phyloP scores from a whole-genome alignment of 2,113 vertebrate species.

The Heteronetta atricapilla region DNA sequence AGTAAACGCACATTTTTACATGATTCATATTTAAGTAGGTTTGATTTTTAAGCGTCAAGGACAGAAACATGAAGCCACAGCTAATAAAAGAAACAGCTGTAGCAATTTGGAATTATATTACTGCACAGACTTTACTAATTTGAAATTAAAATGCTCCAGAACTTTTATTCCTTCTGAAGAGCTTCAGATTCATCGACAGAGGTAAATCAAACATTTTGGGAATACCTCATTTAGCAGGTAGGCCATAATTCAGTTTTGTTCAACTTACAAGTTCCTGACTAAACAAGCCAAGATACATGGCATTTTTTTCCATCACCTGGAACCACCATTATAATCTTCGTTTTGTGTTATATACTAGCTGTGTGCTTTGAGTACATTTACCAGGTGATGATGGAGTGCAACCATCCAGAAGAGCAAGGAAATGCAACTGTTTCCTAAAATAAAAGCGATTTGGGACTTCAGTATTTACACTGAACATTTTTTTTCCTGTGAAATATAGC shows the following conservation, averaged over 20 bases:
- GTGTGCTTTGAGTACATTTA: background rate
- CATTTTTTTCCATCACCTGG: background rate
- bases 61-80: conserved; percentile 58
- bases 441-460: background rate
- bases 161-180: conserved; percentile 16
- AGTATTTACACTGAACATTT: background rate
- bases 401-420: background rate
- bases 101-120: conserved; percentile 8
- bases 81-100: conserved; percentile 55
- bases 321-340: background rate
- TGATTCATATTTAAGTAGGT: conserved; percentile 68
- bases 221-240: background rate
- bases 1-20: conserved; percentile 39
- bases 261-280: background rate
- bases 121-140: conserved; percentile 11
- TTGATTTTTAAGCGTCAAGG: conserved; percentile 63
- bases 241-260: background rate
- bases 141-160: conserved; percentile 18
- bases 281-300: background rate
- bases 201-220: background rate
- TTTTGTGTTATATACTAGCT: background rate
- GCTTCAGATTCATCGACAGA: background rate
- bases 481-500: background rate
- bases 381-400: background rate
- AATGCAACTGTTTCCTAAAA: background rate